phyloP scores from a whole-genome alignment of 2,113 vertebrate genomes.

The Cynoglossus semilaevis region DNA sequence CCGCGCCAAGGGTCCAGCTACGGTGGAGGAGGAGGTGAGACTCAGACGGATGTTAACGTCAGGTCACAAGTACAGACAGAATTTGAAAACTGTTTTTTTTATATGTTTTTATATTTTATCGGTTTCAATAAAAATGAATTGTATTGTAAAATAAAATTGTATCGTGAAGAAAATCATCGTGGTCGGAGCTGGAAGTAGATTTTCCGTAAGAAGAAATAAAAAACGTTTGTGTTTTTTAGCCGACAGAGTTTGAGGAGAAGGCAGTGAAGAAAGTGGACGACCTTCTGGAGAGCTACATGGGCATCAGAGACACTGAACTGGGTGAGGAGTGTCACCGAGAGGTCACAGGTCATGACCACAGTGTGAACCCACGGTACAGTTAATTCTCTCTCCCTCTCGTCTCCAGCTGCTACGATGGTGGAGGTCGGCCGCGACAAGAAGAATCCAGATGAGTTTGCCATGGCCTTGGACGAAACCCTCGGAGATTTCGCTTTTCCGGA shows the following conservation, averaged over 20 bases:
- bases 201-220: not conserved
- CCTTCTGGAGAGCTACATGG: conserved; percentile 96
- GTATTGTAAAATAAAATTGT: too few species aligned
- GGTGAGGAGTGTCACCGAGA: conserved; percentile 73
- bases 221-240: conserved; percentile 70
- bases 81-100: too few species aligned
- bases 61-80: too few species aligned
- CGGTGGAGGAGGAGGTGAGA: conserved; percentile 87
- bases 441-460: conserved; percentile 93
- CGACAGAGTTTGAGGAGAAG: conserved; percentile 88
- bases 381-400: too few species aligned
- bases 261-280: conserved; percentile 91
- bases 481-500: conserved; percentile 97
- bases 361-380: too few species aligned
- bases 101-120: too few species aligned
- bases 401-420: conserved; percentile 91
- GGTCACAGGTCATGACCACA: too few species aligned
- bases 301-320: conserved; percentile 91
- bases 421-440: conserved; percentile 92
- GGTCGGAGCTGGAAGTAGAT: not conserved
- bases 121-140: too few species aligned
- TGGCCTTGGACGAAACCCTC: conserved; percentile 88
- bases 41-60: not conserved
- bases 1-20: conserved; percentile 88
- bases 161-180: too few species aligned